Base-by-base conservation (phyloP, 2,888 invertebrate species). In the Pheosia gnoma region DNA sequence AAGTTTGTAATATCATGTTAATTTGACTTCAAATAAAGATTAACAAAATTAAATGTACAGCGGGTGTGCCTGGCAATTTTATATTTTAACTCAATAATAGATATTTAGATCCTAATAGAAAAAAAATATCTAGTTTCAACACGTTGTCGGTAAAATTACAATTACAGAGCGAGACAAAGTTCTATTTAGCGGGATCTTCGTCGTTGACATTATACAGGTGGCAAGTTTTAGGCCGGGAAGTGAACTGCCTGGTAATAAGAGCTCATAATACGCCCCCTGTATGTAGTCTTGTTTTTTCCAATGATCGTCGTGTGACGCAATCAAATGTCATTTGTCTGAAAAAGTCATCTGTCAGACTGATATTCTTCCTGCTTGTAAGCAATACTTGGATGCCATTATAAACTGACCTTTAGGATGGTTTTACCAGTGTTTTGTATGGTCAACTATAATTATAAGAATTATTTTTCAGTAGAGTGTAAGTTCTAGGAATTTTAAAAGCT, bases 251-350 rank as follows among this genome's bases (percentile, higher is more conserved):
- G 25, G 25, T 25, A 25, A 25, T 25, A 25, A 25, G 25, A 25
- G 25, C 25, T 25, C 25, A 25, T 25, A 25, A 25, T 25, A 25
- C 25, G 25, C 25, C 25, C 25, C 25, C 25, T 25, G 25, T 25
- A 25, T 25, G 25, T 25, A 25, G 2, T 25, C 2, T 25, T 25
- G 25, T 68, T 58, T 38, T 51, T 38, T 47, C 55, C 43, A 10
- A 59, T 61, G 39, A 41, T 61, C 45, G 59, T 71, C 61, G 59
- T 60, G 61, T 36, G 57, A 25, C 37, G 6, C 45, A 8, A 55
- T 53, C 45, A 67, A 74, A 70, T 73, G 71, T 64, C 65, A 71
- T 56, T 58, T 61, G 57, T 66, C 69, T 70, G 45, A 67, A 64
- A 72, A 74, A 60, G 63, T 67, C 67, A 59, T 58, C 57, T 39